Percentiles rank a stretch among this genome's conserved stretches.
Conservation (phyloP, 2,888 invertebrate species). For the Drosophila aldrichi region DNA sequence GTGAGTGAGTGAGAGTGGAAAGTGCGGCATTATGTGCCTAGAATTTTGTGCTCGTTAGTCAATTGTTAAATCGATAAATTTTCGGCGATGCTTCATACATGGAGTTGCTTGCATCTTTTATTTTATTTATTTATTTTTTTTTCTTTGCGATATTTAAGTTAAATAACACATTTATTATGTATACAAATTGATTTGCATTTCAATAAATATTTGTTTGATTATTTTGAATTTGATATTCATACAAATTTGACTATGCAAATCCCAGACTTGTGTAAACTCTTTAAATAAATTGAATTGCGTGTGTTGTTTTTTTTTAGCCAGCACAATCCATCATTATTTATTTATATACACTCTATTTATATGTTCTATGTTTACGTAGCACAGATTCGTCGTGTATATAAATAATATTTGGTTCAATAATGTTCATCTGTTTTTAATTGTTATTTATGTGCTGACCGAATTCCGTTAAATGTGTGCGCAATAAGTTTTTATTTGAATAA, state of each 20-base stretch:
- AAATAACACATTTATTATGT: background rate
- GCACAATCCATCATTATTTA: background rate
- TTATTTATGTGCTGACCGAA: constrained; percentile 33
- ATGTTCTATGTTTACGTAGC: background rate
- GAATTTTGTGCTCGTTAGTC: constrained; percentile 46
- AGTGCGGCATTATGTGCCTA: constrained; percentile 34
- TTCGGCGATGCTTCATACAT: constrained; percentile 14
- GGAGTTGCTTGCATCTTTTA: background rate
- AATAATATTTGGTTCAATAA: constrained; percentile 16
- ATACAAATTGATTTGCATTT: background rate
- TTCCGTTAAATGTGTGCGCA: constrained; percentile 22
- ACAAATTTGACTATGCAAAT: background rate
- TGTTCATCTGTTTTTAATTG: constrained; percentile 37
- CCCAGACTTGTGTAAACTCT: background rate
- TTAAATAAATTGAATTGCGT: background rate
- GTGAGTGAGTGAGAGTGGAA: background rate
- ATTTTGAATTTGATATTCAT: background rate
- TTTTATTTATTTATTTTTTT: too few relatives aligned
- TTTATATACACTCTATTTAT: background rate
- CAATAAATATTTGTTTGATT: background rate
- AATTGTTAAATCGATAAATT: constrained; percentile 68
- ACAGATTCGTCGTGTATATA: background rate
- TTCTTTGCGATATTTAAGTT: background rate
- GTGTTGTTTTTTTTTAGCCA: background rate
- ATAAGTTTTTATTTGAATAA: constrained; percentile 21